phyloP scores from a whole-genome alignment of 2,113 vertebrate species.

The Pomatostomus ruficeps region DNA sequence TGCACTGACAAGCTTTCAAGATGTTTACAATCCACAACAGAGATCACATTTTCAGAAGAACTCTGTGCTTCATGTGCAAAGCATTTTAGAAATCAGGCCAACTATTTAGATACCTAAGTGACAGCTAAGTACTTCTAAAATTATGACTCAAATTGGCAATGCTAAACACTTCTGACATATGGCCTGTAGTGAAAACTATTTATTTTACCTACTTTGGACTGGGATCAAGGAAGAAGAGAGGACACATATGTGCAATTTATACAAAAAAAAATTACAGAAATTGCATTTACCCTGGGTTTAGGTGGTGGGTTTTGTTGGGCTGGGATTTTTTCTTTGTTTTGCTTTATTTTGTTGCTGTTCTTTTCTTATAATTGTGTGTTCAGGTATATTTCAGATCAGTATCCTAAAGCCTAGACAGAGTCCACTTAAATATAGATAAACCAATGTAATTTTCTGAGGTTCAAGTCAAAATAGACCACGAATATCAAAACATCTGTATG shows the following conservation, averaged over 20 bases:
- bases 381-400: neutral
- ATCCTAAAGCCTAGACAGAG: neutral
- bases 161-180: neutral
- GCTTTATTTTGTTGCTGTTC: neutral
- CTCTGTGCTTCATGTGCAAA: neutral
- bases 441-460: neutral
- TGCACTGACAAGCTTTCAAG: neutral
- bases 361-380: neutral
- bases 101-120: neutral
- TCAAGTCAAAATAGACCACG: neutral
- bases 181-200: neutral
- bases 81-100: neutral
- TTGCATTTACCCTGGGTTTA: neutral
- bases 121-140: neutral
- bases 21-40: neutral
- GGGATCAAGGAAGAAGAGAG: neutral
- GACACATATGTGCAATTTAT: neutral
- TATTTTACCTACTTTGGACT: neutral
- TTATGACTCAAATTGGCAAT: neutral
- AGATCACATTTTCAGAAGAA: neutral
- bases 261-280: neutral
- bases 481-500: neutral
- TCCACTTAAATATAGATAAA: neutral
- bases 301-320: neutral
- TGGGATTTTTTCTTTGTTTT: neutral